A percentile compares a stretch with the other conserved stretches of the same genome.
Evolutionary conservation across 2,113 vertebrate genomes (phyloP).

Genomic region (Epinephelus fuscoguttatus): DNA sequence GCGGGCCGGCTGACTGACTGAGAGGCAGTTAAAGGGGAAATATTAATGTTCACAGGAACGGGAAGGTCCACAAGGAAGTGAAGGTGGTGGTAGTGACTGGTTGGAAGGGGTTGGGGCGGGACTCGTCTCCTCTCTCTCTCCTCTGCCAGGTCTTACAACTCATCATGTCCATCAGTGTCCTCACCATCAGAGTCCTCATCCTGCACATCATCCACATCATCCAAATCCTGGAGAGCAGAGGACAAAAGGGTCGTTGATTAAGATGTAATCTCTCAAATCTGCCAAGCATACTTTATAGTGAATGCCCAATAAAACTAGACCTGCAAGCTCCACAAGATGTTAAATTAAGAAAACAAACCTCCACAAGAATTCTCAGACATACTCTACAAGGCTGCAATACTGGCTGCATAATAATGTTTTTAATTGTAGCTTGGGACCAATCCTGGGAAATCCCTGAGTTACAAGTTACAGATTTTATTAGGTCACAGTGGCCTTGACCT

Average conservation of each 20-base stretch:
- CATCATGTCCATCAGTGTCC: constrained; percentile 91
- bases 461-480: too few species aligned
- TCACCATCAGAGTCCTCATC: constrained; percentile 88
- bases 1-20: constrained; percentile 53
- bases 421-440: too few species aligned
- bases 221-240: constrained; percentile 84
- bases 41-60: constrained; percentile 82
- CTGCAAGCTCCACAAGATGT: neutral
- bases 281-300: neutral
- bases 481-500: too few species aligned
- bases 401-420: neutral
- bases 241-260: neutral
- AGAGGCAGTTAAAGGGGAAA: constrained; percentile 67
- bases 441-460: too few species aligned
- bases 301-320: neutral
- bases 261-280: neutral
- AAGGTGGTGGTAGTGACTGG: constrained; percentile 79
- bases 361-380: neutral
- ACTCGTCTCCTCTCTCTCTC: constrained; percentile 72
- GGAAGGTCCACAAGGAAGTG: constrained; percentile 68
- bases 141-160: constrained; percentile 86
- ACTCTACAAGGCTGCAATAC: neutral
- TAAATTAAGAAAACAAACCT: neutral
- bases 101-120: constrained; percentile 68
- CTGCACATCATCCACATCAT: constrained; percentile 83